These are phyloP conservation scores for Ornithorhynchus anatinus DNA, from an alignment of 2,113 vertebrate genomes.

Conservation along the genomic window DNA sequence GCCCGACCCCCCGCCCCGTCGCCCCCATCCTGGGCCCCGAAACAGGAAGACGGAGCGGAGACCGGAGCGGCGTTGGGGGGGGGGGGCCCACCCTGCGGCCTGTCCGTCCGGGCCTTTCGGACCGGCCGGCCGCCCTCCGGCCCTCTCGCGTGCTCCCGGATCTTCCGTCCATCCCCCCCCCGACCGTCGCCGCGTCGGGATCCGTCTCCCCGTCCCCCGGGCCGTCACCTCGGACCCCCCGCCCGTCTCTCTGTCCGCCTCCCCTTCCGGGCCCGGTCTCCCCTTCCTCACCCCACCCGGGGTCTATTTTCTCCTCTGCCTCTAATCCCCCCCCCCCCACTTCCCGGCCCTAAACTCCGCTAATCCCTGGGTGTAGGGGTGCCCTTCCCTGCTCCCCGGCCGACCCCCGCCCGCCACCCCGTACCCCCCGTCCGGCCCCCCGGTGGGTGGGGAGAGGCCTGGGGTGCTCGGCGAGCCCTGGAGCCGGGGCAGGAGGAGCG, in stretches of 20 bases:
- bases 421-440: constrained; percentile 33
- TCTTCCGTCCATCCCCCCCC: background rate
- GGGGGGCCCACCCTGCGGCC: background rate
- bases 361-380: constrained; percentile 32
- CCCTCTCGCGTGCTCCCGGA: background rate
- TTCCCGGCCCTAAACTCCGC: no score
- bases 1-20: background rate
- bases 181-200: background rate
- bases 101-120: no score
- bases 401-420: background rate
- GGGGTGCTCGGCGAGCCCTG: constrained; percentile 38
- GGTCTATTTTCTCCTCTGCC: no score
- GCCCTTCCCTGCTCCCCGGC: background rate
- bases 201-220: background rate
- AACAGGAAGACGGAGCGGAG: background rate
- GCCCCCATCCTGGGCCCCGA: background rate
- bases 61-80: background rate
- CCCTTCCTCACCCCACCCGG: no score
- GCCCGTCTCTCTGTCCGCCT: no score
- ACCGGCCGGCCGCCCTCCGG: no score
- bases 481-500: constrained; percentile 65
- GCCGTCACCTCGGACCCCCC: no score
- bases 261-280: no score
- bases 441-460: constrained; percentile 38
- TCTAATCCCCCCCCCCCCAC: no score